Conservation (phyloP, 1,140 invertebrate species). For the Drosophila saltans region DNA sequence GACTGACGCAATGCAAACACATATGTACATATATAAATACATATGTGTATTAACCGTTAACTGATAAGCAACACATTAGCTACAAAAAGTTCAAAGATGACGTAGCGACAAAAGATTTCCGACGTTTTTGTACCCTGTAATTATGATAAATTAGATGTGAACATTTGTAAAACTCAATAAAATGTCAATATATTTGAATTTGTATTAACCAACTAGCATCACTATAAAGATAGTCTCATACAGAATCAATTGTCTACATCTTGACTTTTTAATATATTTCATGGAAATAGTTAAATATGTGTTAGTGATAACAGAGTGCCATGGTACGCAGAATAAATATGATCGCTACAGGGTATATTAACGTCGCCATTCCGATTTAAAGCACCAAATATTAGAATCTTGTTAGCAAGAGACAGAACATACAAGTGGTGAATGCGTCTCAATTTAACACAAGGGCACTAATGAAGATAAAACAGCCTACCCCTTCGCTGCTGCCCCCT, state of each 20-base stretch:
- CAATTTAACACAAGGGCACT: conserved; percentile 45
- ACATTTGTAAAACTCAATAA: no score
- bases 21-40: conserved; percentile 18
- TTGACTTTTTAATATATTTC: no score
- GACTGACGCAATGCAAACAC: conserved; percentile 44
- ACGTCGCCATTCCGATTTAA: not conserved
- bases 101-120: conserved; percentile 26
- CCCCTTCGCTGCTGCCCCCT: no score
- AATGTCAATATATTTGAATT: no score
- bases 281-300: no score
- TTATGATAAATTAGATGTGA: not conserved
- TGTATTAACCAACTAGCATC: no score
- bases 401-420: no score
- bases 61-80: conserved; percentile 45
- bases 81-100: conserved; percentile 22
- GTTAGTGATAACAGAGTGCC: no score
- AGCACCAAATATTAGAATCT: no score
- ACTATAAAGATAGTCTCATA: no score
- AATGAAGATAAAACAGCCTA: conserved; percentile 60
- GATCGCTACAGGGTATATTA: not conserved
- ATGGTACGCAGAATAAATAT: no score
- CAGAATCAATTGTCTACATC: no score
- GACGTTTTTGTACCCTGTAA: not conserved
- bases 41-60: conserved; percentile 28
- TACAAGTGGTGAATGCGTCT: not conserved